These are phyloP conservation scores for Peromyscus polionotus DNA, from an alignment of 2,113 vertebrate genomes.

Conservation along the genomic window DNA sequence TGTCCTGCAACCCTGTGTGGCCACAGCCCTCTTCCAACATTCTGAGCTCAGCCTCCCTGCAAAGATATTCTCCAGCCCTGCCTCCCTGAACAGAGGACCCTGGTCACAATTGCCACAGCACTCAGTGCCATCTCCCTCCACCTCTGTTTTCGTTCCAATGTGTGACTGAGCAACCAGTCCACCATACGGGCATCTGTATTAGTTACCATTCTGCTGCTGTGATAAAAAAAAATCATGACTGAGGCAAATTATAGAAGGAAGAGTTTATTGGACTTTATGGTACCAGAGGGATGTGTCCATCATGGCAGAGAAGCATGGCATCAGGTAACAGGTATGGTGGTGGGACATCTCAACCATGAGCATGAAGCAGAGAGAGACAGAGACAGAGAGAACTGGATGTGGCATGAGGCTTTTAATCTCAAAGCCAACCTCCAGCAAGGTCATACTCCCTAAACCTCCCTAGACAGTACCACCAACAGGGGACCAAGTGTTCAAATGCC, in stretches of 20 bases:
- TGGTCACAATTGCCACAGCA: rapidly evolving
- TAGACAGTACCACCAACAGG: not conserved
- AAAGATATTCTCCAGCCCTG: not conserved
- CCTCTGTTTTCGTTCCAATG: not conserved
- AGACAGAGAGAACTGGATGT: not conserved
- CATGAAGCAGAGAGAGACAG: not conserved
- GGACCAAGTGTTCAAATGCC: not conserved
- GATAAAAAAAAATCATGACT: not conserved
- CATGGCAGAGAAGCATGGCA: not conserved
- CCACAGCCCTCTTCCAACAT: not conserved
- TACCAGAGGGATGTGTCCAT: not conserved
- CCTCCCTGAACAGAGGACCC: not conserved
- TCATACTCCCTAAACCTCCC: not conserved
- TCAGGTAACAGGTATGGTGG: not conserved
- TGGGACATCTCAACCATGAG: not conserved
- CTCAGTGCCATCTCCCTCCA: rapidly evolving
- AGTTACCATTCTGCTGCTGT: not conserved
- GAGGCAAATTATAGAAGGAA: not conserved
- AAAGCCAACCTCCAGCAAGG: not conserved
- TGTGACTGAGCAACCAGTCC: not conserved
- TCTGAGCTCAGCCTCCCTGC: not conserved
- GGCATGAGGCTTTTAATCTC: not conserved
- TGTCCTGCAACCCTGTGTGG: not conserved
- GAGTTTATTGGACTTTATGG: not conserved
- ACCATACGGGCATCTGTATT: not conserved